Evolutionary conservation across 2,797 vertebrate species (phyloP), one percentile per base, ranked within the genome.

Genomic region (Odontamblyopus rebecca): DNA sequence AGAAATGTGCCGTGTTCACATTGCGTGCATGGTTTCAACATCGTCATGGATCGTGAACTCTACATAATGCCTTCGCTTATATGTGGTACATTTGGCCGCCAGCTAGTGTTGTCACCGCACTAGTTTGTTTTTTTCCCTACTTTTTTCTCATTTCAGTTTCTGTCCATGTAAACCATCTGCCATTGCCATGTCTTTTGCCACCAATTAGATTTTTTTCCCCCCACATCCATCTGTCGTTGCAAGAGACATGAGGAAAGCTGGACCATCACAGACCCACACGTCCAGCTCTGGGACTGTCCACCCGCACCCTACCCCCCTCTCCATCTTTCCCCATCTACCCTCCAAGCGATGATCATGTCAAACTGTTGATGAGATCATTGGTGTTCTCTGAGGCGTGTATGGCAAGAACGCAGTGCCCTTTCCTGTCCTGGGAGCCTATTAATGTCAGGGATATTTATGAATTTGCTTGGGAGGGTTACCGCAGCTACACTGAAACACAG

Each of bases 321-420:
- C 35, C 35, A 48, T 3, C 13, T 48, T 12, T 44, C 13, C 70
- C 70, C 79, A 77, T 79, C 83, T 87, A 89, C 85, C 83, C 69
- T 77, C 86, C 71, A 62, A 82, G 63, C 82, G 63, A 69, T 75
- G 70, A 81, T 88, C 82, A 80, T 86, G 67, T 88, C 81, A 77
- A 74, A 86, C 74, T 15, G 63, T 67, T 86, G 85, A 89, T 89
- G 85, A 87, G 77, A 76, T 86, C 70, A 78, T 82, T 75, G 32
- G 41, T 78, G 84, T 70, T 83, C 69, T 67, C 68, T 76, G 75
- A 86, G 77, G 71, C 78, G 27, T 84, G 69, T 38, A 75, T 79
- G 74, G 70, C 82, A 73, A 77, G 70, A 82, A 82, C 38, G 60
- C 69, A 8, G n/a, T 68, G 76, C 73, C 84, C 77, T 82, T 70